Evolutionary conservation across 1,140 invertebrate genomes (phyloP).

Genomic region (Arctopsyche grandis): DNA sequence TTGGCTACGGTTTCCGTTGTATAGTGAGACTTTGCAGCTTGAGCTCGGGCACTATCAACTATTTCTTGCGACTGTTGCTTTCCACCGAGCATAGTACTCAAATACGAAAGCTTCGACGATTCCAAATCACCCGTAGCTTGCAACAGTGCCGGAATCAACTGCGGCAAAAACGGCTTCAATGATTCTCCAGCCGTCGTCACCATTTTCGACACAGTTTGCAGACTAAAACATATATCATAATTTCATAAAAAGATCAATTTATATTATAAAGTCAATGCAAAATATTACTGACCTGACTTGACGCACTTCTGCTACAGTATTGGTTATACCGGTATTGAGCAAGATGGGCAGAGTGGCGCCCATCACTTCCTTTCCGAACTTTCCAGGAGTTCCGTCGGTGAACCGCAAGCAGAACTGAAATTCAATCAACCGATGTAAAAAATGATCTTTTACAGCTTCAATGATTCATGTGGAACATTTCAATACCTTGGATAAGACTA

Average conservation of each 20-base stretch:
- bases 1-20: conserved; percentile 89
- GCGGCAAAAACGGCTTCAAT: conserved; percentile 81
- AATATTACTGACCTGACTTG: conserved; percentile 70
- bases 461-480: background rate
- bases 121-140: conserved; percentile 88
- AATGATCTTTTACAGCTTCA: conserved; percentile 24
- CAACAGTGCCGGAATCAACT: conserved; percentile 84
- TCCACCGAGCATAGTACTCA: conserved; percentile 78
- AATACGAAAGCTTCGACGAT: conserved; percentile 79
- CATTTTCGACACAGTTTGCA: conserved; percentile 86
- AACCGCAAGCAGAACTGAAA: conserved; percentile 79
- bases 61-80: conserved; percentile 75
- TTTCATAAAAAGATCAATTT: conserved; percentile 13
- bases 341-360: conserved; percentile 82
- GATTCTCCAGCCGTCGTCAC: conserved; percentile 80
- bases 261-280: background rate
- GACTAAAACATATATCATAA: conserved; percentile 64
- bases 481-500: conserved; percentile 79
- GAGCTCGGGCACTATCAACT: conserved; percentile 80
- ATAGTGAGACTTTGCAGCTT: conserved; percentile 82
- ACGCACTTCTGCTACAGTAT: conserved; percentile 82
- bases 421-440: conserved; percentile 46
- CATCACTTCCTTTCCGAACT: conserved; percentile 80
- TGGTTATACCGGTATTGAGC: conserved; percentile 81
- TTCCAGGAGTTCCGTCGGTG: conserved; percentile 80